Percentiles rank a stretch among this genome's conserved stretches.
Conservation (phyloP, 2,797 vertebrate species). For the Gadopsis bispinosus region DNA sequence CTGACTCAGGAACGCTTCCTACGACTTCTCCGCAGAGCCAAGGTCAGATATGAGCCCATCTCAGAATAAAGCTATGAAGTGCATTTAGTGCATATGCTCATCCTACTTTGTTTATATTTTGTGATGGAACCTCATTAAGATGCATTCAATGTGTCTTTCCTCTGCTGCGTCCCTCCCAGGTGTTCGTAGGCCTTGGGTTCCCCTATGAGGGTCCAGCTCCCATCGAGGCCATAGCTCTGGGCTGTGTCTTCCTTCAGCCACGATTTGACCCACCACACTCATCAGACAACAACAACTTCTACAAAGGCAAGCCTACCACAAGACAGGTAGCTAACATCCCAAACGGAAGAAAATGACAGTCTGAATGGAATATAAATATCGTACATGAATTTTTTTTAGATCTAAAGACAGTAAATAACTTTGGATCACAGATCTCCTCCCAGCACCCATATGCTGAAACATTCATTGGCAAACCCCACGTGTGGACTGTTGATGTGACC, state of each 20-base stretch:
- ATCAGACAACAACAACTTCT: slow-evolving; percentile 79
- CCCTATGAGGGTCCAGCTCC: slow-evolving; percentile 85
- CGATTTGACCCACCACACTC: slow-evolving; percentile 77
- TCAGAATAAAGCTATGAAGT: background rate
- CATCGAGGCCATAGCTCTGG: slow-evolving; percentile 80
- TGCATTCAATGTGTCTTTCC: background rate
- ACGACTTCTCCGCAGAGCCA: slow-evolving; percentile 77
- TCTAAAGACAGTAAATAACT: background rate
- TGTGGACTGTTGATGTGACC: slow-evolving; percentile 80
- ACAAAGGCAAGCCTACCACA: slow-evolving; percentile 83
- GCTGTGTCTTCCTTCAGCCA: slow-evolving; percentile 83
- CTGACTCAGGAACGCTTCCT: slow-evolving; percentile 78
- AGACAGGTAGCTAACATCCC: slow-evolving; percentile 67
- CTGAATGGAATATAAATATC: background rate
- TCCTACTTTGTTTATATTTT: background rate
- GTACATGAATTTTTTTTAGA: background rate
- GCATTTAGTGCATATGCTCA: background rate
- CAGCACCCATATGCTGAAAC: slow-evolving; percentile 83
- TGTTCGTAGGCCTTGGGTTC: slow-evolving; percentile 85
- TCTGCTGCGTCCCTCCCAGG: slow-evolving; percentile 56
- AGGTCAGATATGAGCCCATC: slow-evolving; percentile 61
- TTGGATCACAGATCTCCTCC: slow-evolving; percentile 74
- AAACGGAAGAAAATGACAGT: fast-evolving
- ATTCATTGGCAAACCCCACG: slow-evolving; percentile 79
- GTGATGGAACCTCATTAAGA: background rate